A percentile compares a stretch with the other conserved stretches of the same genome.
Evolutionary conservation across 2,113 vertebrate species (phyloP).

Genomic region (Regulus satrapa): DNA sequence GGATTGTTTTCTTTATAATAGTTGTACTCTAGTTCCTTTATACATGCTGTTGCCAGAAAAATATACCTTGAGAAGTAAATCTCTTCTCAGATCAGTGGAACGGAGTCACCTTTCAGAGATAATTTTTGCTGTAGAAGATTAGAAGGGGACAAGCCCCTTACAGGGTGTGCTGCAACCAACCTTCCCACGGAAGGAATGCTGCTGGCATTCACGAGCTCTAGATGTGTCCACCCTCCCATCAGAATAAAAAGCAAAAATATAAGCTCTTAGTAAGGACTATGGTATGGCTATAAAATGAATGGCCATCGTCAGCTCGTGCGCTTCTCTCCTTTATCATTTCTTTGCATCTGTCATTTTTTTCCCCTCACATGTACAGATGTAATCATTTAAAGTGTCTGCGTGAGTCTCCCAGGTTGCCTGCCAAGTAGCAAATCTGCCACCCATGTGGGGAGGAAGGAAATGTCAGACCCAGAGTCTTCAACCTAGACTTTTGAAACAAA

Average conservation of each 20-base stretch:
- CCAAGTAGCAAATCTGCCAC: background rate
- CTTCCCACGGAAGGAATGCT: background rate
- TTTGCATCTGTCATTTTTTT: background rate
- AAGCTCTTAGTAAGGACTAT: background rate
- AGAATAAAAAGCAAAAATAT: background rate
- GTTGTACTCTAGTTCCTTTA: background rate
- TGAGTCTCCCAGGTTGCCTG: background rate
- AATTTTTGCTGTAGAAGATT: background rate
- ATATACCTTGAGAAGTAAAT: background rate
- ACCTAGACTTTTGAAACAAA: background rate
- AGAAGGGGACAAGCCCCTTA: background rate
- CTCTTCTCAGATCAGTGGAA: background rate
- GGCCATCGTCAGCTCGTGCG: background rate
- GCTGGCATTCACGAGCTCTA: background rate
- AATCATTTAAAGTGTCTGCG: background rate
- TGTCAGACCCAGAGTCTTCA: background rate
- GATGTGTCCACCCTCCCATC: background rate
- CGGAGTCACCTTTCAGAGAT: background rate
- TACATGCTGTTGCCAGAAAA: background rate
- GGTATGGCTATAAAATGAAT: background rate
- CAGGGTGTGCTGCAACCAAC: background rate
- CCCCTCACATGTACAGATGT: background rate
- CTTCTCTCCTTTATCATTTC: background rate
- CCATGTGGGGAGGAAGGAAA: background rate
- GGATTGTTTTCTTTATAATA: background rate